phyloP scores from a whole-genome alignment of 2,113 vertebrate species.

The Isichthys henryi region DNA sequence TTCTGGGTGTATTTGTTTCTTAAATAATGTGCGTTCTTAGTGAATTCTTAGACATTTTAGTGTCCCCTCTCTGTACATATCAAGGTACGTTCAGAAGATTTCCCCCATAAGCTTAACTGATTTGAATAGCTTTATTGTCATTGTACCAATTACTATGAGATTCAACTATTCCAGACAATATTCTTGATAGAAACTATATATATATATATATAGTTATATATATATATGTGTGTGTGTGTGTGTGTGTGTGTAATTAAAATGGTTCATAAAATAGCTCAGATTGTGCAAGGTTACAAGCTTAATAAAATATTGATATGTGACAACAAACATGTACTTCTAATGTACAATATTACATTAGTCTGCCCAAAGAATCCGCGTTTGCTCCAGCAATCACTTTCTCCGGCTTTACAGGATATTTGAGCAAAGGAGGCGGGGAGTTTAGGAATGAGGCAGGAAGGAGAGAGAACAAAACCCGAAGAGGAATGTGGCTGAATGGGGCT shows the following conservation, averaged over 20 bases:
- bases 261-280: not conserved
- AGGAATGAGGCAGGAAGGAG: conserved; percentile 9
- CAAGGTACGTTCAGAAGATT: not conserved
- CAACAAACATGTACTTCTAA: not conserved
- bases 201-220: no score
- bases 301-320: not conserved
- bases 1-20: not conserved
- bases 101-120: not conserved
- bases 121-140: no score
- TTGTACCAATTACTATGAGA: no score
- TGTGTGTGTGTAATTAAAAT: no score
- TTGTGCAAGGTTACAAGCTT: not conserved
- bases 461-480: not conserved
- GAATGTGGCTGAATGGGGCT: conserved; percentile 4
- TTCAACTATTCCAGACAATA: no score
- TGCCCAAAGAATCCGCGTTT: not conserved
- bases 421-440: conserved; percentile 7
- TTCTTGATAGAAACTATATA: no score
- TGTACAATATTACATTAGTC: not conserved
- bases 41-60: not conserved
- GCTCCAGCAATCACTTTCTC: not conserved
- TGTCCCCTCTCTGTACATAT: not conserved
- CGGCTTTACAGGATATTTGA: not conserved
- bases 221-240: no score
- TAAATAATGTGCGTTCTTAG: not conserved